These are phyloP conservation scores for Dichetophora obliterata DNA, from an alignment of 2,888 invertebrate genomes.

Conservation along the genomic window DNA sequence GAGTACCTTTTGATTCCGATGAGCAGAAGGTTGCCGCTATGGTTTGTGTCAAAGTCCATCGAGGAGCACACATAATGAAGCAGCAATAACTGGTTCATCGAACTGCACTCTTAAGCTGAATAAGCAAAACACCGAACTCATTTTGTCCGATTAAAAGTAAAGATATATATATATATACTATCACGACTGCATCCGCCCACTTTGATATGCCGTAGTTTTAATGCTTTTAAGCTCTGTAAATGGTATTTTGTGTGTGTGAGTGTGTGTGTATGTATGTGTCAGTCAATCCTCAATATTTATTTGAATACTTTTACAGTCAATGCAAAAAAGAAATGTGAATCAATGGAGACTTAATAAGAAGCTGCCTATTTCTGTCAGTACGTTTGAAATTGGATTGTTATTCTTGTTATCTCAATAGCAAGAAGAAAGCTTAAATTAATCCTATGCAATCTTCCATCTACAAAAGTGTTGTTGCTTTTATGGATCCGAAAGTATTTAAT, in stretches of 20 bases:
- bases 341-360: too few relatives aligned
- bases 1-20: background rate
- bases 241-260: too few relatives aligned
- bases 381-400: too few relatives aligned
- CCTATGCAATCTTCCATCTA: too few relatives aligned
- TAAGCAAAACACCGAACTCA: constrained; percentile 7
- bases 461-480: background rate
- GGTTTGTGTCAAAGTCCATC: background rate
- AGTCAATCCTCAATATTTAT: too few relatives aligned
- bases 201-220: background rate
- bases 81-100: constrained; percentile 32
- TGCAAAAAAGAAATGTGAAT: too few relatives aligned
- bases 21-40: background rate
- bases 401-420: too few relatives aligned
- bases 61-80: constrained; percentile 12
- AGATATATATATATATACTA: background rate
- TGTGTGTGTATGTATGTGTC: too few relatives aligned
- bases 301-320: too few relatives aligned
- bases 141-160: constrained; percentile 21
- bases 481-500: background rate
- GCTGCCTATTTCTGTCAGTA: too few relatives aligned
- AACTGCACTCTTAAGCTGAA: constrained; percentile 18
- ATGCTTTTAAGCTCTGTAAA: too few relatives aligned
- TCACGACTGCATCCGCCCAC: background rate
- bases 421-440: too few relatives aligned